These are phyloP conservation scores for Brotula barbata DNA, from an alignment of 2,797 vertebrate genomes.

Conservation along the genomic window DNA sequence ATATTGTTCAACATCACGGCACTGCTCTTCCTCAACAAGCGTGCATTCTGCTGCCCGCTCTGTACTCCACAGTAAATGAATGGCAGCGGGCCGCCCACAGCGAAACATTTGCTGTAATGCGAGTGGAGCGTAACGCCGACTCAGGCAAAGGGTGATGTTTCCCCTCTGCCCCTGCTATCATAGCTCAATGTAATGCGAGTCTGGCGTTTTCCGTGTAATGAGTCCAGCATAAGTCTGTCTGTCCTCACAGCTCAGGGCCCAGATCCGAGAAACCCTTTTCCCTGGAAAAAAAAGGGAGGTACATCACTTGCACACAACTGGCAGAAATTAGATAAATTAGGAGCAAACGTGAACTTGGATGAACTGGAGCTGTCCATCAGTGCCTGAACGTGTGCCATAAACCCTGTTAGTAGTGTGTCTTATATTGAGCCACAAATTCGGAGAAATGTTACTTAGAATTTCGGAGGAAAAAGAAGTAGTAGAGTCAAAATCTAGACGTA, in stretches of 20 bases:
- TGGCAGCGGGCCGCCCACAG: conserved; percentile 63
- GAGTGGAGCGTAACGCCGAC: conserved; percentile 62
- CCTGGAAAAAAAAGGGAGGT: conserved; percentile 45
- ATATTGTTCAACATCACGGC: conserved; percentile 36
- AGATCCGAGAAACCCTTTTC: conserved; percentile 52
- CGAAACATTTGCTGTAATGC: conserved; percentile 59
- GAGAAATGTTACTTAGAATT: conserved; percentile 11
- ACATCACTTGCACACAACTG: conserved; percentile 36
- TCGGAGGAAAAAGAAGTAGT: background rate
- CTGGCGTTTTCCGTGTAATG: conserved; percentile 48
- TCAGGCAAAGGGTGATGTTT: conserved; percentile 45
- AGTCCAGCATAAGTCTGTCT: conserved; percentile 61
- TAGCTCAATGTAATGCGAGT: conserved; percentile 57
- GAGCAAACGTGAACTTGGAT: conserved; percentile 43
- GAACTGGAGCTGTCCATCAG: conserved; percentile 35
- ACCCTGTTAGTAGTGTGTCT: conserved; percentile 9
- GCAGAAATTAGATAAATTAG: conserved; percentile 45
- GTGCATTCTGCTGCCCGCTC: conserved; percentile 34
- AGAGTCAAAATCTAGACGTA: background rate
- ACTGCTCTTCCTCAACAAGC: conserved; percentile 36
- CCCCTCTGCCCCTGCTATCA: conserved; percentile 45
- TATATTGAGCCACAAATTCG: conserved; percentile 9
- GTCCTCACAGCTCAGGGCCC: conserved; percentile 50
- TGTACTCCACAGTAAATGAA: conserved; percentile 51
- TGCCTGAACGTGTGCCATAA: conserved; percentile 9